Conservation (phyloP, 1,140 invertebrate genomes). For the Chelonus insularis region DNA sequence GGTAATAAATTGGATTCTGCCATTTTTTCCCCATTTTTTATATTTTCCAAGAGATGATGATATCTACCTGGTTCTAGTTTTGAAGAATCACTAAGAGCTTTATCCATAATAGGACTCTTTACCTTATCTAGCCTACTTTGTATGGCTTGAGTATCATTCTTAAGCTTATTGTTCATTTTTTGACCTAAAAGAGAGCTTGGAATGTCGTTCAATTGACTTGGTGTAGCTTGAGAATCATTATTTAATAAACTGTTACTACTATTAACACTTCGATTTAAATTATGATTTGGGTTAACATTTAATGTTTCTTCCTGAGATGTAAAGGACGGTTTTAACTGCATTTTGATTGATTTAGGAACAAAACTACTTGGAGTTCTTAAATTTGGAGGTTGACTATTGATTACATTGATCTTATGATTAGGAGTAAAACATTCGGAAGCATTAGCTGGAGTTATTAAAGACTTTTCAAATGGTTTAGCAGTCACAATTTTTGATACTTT, state of each 20-base stretch:
- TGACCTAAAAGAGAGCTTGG: no score
- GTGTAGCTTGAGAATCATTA: background rate
- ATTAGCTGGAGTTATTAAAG: slow-evolving; percentile 48
- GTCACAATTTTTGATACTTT: slow-evolving; percentile 55
- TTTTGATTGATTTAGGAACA: slow-evolving; percentile 37
- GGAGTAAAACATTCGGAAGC: slow-evolving; percentile 44
- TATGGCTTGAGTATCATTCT: background rate
- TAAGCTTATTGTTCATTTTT: background rate
- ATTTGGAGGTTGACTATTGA: slow-evolving; percentile 32
- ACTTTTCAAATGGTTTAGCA: slow-evolving; percentile 42
- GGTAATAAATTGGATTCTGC: slow-evolving; percentile 14
- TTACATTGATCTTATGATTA: slow-evolving; percentile 36
- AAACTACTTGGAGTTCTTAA: slow-evolving; percentile 57
- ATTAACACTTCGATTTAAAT: background rate
- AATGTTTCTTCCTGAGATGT: background rate
- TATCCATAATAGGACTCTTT: slow-evolving; percentile 7
- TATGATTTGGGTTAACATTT: slow-evolving; percentile 2
- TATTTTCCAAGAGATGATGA: slow-evolving; percentile 33
- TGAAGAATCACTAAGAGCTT: slow-evolving; percentile 27
- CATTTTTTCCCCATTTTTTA: slow-evolving; percentile 26
- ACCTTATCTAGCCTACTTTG: slow-evolving; percentile 19
- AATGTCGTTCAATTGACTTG: background rate
- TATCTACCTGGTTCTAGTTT: slow-evolving; percentile 31
- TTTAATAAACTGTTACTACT: background rate
- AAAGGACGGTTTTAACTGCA: background rate